A percentile compares a stretch with the other conserved stretches of the same genome.
Conservation (phyloP, 2,113 vertebrate species). For the Nothoprocta perdicaria region DNA sequence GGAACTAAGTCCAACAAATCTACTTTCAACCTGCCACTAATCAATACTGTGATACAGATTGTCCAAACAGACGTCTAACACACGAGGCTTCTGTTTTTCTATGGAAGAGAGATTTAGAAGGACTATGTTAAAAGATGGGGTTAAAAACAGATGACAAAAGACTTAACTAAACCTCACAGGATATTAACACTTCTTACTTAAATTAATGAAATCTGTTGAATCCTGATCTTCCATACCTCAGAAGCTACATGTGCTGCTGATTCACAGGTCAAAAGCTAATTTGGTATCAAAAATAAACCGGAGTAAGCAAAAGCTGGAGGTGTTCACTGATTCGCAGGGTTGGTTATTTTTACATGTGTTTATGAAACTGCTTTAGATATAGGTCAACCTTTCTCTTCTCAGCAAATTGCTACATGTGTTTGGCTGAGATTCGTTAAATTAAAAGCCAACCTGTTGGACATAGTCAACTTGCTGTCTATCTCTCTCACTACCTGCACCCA, state of each 20-base stretch:
- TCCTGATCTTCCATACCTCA: background rate
- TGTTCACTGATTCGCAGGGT: conserved; percentile 44
- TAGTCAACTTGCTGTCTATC: background rate
- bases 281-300: conserved; percentile 50
- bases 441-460: background rate
- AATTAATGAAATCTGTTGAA: conserved; percentile 10
- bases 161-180: background rate
- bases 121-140: background rate
- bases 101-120: conserved; percentile 18
- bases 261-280: conserved; percentile 51
- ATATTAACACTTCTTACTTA: background rate
- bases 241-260: background rate
- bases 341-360: conserved; percentile 34
- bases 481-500: background rate
- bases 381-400: conserved; percentile 34
- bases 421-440: background rate
- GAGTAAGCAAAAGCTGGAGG: conserved; percentile 50
- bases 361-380: conserved; percentile 10
- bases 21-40: background rate
- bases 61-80: background rate
- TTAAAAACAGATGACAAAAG: conserved; percentile 8
- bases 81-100: background rate
- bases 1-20: background rate
- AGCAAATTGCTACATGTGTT: conserved; percentile 28
- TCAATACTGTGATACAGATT: conserved; percentile 34